These are phyloP conservation scores for Cydia pomonella DNA, from an alignment of 1,140 invertebrate genomes.

Conservation along the genomic window DNA sequence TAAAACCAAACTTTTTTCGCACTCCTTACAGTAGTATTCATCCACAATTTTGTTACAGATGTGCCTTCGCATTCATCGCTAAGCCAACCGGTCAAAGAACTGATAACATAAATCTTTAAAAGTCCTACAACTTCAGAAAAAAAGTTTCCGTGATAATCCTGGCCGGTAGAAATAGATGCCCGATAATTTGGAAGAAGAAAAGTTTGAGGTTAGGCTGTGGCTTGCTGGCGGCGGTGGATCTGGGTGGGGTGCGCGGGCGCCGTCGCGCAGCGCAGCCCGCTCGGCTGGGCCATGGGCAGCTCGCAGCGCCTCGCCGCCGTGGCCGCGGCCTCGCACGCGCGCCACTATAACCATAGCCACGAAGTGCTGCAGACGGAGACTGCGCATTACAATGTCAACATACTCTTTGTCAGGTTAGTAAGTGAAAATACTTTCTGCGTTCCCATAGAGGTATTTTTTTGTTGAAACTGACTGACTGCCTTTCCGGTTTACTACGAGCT, in stretches of 20 bases:
- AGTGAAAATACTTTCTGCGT: neutral
- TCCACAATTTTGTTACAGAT: conserved; percentile 65
- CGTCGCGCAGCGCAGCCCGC: conserved; percentile 69
- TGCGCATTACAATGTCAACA: conserved; percentile 65
- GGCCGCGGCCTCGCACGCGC: conserved; percentile 67
- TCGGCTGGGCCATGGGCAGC: conserved; percentile 77
- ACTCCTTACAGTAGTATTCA: conserved; percentile 17
- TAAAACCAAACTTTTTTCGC: too few relatives aligned
- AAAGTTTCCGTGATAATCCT: conserved; percentile 29
- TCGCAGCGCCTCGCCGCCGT: conserved; percentile 71
- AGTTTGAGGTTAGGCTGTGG: conserved; percentile 47
- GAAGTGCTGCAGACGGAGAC: conserved; percentile 54
- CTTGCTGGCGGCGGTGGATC: conserved; percentile 66
- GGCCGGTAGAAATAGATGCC: conserved; percentile 46
- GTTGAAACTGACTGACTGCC: neutral
- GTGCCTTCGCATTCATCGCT: conserved; percentile 39
- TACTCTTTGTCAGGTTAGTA: conserved; percentile 74
- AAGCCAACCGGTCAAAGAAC: neutral
- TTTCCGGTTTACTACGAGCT: neutral
- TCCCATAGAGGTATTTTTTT: neutral
- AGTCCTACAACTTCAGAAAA: conserved; percentile 17
- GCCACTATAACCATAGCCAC: conserved; percentile 69
- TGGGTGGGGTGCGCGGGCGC: conserved; percentile 59
- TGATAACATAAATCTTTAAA: conserved; percentile 35
- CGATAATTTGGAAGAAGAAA: conserved; percentile 39